A percentile compares a stretch with the other conserved stretches of the same genome.
Conservation (phyloP, 1,140 invertebrate genomes). For the Dufourea novaeangliae region DNA sequence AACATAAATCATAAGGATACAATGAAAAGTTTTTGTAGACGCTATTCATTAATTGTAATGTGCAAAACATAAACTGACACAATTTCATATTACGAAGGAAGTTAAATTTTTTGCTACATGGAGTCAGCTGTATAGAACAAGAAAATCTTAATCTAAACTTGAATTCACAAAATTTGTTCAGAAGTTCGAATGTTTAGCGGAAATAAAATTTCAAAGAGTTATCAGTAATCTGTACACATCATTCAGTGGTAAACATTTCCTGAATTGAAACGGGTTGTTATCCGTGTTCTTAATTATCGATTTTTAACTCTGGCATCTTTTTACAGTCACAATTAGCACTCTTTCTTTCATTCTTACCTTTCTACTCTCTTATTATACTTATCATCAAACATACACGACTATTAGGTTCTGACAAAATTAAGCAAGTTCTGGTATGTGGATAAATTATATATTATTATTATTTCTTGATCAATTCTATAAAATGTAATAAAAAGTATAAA, state of each 20-base stretch:
- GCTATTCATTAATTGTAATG: neutral
- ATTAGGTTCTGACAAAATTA: neutral
- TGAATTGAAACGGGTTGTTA: neutral
- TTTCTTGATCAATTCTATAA: slow-evolving; percentile 25
- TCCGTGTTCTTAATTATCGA: neutral
- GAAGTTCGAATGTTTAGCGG: neutral
- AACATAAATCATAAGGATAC: slow-evolving; percentile 37
- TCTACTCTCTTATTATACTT: too few species aligned
- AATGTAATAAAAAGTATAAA: slow-evolving; percentile 17
- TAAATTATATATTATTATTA: slow-evolving; percentile 4
- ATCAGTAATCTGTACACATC: neutral
- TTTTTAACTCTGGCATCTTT: too few species aligned
- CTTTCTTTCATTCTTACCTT: neutral
- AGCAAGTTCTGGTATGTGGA: neutral
- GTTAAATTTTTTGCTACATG: neutral
- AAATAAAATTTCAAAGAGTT: neutral
- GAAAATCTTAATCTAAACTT: neutral
- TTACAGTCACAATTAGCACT: neutral
- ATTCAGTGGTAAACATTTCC: too few species aligned
- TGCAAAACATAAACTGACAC: neutral
- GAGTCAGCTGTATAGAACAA: neutral
- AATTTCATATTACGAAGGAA: neutral
- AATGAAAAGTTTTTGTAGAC: slow-evolving; percentile 19
- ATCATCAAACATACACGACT: neutral
- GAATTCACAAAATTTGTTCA: neutral